Percentiles rank a stretch among this genome's conserved stretches.
phyloP scores from a whole-genome alignment of 2,888 invertebrate species.

The Rhagophthalmus giganteus region DNA sequence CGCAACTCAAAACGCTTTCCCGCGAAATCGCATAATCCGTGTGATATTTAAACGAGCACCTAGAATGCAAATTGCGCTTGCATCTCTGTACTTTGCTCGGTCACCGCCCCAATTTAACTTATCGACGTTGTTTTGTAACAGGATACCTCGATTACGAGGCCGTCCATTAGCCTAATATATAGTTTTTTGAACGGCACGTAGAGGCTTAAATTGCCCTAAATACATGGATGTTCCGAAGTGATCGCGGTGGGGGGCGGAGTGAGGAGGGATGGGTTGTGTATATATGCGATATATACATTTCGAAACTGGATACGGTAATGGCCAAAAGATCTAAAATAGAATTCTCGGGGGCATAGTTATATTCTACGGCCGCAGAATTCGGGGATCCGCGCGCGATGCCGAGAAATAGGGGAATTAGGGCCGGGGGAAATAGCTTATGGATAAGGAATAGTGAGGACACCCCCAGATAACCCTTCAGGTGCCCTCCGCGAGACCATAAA shows the following conservation, averaged over 20 bases:
- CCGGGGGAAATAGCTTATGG: constrained; percentile 31
- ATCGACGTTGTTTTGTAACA: constrained; percentile 6
- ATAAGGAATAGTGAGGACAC: constrained; percentile 32
- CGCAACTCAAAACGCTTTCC: constrained; percentile 26
- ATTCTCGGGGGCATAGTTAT: constrained; percentile 29
- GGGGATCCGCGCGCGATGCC: constrained; percentile 21
- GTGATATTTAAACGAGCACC: constrained; percentile 29
- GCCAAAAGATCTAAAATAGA: constrained; percentile 30
- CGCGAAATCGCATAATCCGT: constrained; percentile 32
- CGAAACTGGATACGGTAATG: constrained; percentile 28
- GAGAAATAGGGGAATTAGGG: constrained; percentile 29
- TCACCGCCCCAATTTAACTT: constrained; percentile 18
- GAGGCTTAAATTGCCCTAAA: too few species aligned
- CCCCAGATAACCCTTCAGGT: constrained; percentile 32
- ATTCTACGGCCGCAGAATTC: constrained; percentile 30
- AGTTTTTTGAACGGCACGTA: too few species aligned
- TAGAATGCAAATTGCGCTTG: constrained; percentile 33
- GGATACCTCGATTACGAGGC: too few species aligned
- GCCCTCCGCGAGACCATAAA: constrained; percentile 29
- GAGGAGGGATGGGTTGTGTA: too few species aligned
- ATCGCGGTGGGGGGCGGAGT: too few species aligned
- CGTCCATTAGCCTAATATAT: too few species aligned
- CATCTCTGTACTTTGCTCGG: constrained; percentile 11
- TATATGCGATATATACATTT: too few species aligned
- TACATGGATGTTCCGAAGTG: too few species aligned